phyloP scores from a whole-genome alignment of 1,140 invertebrate species.

The Drosophila lacteicornis region DNA sequence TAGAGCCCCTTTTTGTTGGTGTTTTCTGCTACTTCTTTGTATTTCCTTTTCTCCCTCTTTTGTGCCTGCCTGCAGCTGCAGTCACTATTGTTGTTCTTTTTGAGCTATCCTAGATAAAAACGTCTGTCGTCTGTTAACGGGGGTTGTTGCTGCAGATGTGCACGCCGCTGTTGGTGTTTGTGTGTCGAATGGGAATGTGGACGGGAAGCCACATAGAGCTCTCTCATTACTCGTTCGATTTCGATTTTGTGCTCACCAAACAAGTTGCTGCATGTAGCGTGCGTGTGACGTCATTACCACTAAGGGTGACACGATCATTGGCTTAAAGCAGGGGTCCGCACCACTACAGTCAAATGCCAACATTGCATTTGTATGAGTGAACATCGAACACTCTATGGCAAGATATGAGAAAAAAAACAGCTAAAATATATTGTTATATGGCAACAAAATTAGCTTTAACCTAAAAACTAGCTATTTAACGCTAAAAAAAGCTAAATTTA shows the following conservation, averaged over 20 bases:
- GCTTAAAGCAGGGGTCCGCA: too few relatives aligned
- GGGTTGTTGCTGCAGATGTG: slow-evolving; percentile 19
- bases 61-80: slow-evolving; percentile 36
- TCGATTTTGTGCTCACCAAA: slow-evolving; percentile 29
- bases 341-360: too few relatives aligned
- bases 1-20: slow-evolving; percentile 3
- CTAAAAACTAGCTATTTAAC: too few relatives aligned
- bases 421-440: too few relatives aligned
- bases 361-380: too few relatives aligned
- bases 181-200: slow-evolving; percentile 12
- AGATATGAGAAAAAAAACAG: too few relatives aligned
- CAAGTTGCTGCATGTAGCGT: slow-evolving; percentile 72
- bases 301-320: slow-evolving; percentile 26
- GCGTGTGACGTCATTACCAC: slow-evolving; percentile 51
- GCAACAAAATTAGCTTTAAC: too few relatives aligned
- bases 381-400: too few relatives aligned
- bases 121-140: slow-evolving; percentile 15
- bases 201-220: slow-evolving; percentile 2
- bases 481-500: too few relatives aligned
- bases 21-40: neutral
- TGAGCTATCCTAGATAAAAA: slow-evolving; percentile 20
- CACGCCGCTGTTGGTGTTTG: neutral
- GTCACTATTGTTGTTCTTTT: slow-evolving; percentile 1
- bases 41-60: neutral
- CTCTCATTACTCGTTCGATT: slow-evolving; percentile 41